Conservation (phyloP, 1,140 invertebrate genomes). For the Saccostrea echinata region DNA sequence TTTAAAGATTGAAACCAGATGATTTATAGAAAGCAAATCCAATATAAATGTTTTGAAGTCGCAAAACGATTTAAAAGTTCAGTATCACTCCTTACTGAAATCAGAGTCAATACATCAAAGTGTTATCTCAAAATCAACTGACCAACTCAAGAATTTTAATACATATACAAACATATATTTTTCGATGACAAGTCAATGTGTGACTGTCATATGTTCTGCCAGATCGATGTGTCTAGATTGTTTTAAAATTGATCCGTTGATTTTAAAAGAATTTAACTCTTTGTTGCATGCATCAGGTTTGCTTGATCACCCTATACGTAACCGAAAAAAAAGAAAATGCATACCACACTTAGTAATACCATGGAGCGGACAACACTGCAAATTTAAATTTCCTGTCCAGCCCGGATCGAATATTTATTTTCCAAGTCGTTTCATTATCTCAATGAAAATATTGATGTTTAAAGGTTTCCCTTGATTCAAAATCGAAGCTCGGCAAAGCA, state of each 20-base stretch:
- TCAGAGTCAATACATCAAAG: conserved; percentile 15
- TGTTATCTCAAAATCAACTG: background rate
- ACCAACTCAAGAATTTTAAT: conserved; percentile 7
- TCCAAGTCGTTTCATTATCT: background rate
- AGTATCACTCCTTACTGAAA: background rate
- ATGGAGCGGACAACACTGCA: no score
- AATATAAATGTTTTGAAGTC: background rate
- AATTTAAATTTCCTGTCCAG: no score
- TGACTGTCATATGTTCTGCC: background rate
- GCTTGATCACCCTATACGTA: no score
- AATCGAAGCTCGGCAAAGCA: background rate
- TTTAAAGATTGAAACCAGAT: conserved; percentile 15
- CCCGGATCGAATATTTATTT: no score
- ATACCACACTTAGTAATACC: no score
- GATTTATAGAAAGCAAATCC: background rate
- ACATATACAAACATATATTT: conserved; percentile 5
- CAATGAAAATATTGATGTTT: conserved; percentile 18
- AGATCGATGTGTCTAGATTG: conserved; percentile 18
- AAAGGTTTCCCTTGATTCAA: background rate
- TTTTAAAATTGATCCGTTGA: conserved; percentile 1
- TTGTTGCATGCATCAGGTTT: no score
- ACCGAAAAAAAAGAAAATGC: no score
- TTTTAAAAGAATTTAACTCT: background rate
- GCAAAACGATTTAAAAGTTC: conserved; percentile 13
- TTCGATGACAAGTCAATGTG: conserved; percentile 10